Evolutionary conservation across 2,113 vertebrate genomes (phyloP).

Genomic region (Leuciscus idus): DNA sequence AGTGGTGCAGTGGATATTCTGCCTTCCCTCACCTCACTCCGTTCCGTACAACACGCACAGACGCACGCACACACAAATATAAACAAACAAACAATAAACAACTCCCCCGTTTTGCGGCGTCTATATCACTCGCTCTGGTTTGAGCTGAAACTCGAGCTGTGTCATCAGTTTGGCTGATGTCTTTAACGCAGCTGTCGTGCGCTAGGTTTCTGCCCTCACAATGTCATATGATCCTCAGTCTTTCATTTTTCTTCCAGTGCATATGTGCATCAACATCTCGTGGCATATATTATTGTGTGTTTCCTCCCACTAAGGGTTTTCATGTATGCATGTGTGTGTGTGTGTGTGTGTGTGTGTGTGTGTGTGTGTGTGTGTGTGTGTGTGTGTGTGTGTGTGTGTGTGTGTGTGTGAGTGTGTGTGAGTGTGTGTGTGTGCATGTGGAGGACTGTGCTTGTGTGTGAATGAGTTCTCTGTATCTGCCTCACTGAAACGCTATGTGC

Average conservation of each 20-base stretch:
- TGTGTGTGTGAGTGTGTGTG: not conserved
- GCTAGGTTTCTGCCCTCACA: not conserved
- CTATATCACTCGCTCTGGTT: not conserved
- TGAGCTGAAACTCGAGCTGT: not conserved
- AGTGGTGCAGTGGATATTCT: conserved; percentile 83
- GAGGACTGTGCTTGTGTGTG: conserved; percentile 32
- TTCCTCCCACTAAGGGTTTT: not conserved
- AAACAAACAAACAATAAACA: conserved; percentile 25
- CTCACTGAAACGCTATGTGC: conserved; percentile 41
- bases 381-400: conserved; percentile 17
- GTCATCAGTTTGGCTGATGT: not conserved
- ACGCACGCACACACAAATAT: conserved; percentile 39
- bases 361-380: conserved; percentile 25
- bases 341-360: not conserved
- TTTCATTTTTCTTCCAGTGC: not conserved
- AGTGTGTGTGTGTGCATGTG: conserved; percentile 2
- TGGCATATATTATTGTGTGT: conserved; percentile 3
- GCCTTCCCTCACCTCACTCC: conserved; percentile 66
- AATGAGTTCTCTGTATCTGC: conserved; percentile 31
- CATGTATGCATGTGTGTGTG: not conserved
- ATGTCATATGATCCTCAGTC: not conserved
- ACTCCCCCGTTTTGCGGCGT: not conserved
- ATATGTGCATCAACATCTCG: conserved; percentile 2
- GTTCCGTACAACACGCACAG: conserved; percentile 55
- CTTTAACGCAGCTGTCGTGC: not conserved